Evolutionary conservation across 2,888 invertebrate species (phyloP).

Genomic region (Erpobdella octoculata): DNA sequence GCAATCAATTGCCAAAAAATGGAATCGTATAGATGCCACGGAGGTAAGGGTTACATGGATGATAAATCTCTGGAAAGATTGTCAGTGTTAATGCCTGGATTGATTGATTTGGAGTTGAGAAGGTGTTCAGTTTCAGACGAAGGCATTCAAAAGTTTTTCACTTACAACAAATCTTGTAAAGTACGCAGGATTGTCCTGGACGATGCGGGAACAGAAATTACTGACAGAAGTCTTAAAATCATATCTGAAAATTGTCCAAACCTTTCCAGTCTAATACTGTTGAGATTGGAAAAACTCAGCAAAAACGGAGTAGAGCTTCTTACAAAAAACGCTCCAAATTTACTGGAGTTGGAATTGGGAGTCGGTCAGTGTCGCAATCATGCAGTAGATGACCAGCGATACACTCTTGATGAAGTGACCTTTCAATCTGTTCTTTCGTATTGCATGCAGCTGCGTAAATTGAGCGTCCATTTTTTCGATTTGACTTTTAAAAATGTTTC

Average conservation of each 20-base stretch:
- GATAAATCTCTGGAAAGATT: constrained; percentile 34
- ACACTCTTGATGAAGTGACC: not conserved
- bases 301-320: constrained; percentile 30
- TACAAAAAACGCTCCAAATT: constrained; percentile 24
- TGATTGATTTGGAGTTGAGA: constrained; percentile 31
- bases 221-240: constrained; percentile 30
- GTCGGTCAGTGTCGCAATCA: not conserved
- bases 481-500: constrained; percentile 17
- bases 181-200: constrained; percentile 32
- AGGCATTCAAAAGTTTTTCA: constrained; percentile 32
- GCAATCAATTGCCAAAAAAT: constrained; percentile 34
- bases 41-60: constrained; percentile 35
- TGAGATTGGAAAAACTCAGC: constrained; percentile 29
- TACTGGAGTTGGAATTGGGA: constrained; percentile 9
- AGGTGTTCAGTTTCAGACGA: constrained; percentile 34
- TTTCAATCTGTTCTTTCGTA: not conserved
- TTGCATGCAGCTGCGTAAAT: not conserved
- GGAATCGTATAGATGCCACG: constrained; percentile 32
- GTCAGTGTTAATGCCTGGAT: constrained; percentile 32
- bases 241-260: constrained; percentile 35
- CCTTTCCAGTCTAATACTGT: constrained; percentile 29
- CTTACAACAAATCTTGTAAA: constrained; percentile 18
- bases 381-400: not conserved
- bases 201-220: constrained; percentile 32
- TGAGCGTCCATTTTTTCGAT: constrained; percentile 17